phyloP scores from a whole-genome alignment of 1,140 invertebrate genomes.

The Acromyrmex heyeri region DNA sequence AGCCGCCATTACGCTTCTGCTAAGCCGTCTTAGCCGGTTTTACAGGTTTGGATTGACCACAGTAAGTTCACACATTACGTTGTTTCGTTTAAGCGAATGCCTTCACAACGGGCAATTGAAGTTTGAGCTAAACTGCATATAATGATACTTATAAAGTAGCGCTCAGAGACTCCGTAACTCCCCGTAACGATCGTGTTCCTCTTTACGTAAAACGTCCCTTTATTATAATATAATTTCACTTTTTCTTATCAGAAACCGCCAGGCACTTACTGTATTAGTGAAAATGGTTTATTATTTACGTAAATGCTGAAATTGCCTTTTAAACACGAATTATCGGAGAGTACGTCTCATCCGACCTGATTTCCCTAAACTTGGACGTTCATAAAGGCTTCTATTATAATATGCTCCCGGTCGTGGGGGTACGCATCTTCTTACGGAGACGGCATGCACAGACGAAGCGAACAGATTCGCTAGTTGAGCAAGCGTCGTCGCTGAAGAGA shows the following conservation, averaged over 20 bases:
- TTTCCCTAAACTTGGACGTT: conserved; percentile 43
- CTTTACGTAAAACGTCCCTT: not conserved
- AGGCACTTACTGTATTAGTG: conserved; percentile 24
- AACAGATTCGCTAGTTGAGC: conserved; percentile 49
- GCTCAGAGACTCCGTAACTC: conserved; percentile 4
- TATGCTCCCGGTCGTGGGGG: conserved; percentile 30
- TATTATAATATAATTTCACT: not conserved
- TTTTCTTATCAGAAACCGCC: not conserved
- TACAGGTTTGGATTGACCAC: conserved; percentile 76
- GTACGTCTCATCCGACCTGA: not conserved
- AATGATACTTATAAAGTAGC: conserved; percentile 33
- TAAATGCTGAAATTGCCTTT: not conserved
- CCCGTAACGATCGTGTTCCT: not conserved
- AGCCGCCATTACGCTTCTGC: conserved; percentile 69
- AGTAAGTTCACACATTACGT: conserved; percentile 65
- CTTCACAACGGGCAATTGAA: conserved; percentile 39
- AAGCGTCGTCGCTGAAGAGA: conserved; percentile 55
- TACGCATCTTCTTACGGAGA: conserved; percentile 41
- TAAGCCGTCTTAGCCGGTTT: conserved; percentile 74
- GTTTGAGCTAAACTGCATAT: conserved; percentile 53
- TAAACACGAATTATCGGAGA: not conserved
- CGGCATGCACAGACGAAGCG: conserved; percentile 49
- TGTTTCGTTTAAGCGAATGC: conserved; percentile 67
- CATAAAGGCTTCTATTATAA: conserved; percentile 26
- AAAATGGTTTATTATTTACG: not conserved